Evolutionary conservation across 2,797 vertebrate species (phyloP), one percentile per base, ranked within the genome.

Genomic region (Melanotaenia pygmaea): DNA sequence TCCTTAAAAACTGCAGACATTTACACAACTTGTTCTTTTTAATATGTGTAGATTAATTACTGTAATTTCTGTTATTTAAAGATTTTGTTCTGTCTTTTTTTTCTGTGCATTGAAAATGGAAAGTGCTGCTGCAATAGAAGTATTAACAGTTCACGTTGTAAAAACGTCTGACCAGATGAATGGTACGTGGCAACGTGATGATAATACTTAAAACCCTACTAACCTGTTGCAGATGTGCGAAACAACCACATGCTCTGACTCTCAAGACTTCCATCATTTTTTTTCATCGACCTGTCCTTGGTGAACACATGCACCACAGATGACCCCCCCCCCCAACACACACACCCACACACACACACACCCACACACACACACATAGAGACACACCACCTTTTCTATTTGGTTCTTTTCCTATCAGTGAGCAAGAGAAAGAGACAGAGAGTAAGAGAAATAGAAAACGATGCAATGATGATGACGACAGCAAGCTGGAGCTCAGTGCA

Each of bases 401-500:
- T 84, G 81, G 56, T 86, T 91, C 16, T 32, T 53, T 38, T 54
- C 59, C 67, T 64, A 43, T 76, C 67, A 56, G 70, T 56, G 67
- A 76, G 78, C 66, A 68, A 7, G 63, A 82, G 56, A 72, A 92
- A 92, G 90, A 85, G 83, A 92, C 77, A 83, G 87, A 87, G 79
- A 91, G 71, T 90, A 77, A 84, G 83, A 91, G 82, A 85, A 89
- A 89, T 77, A 91, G 70, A 91, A 77, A 85, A 85, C 65, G 65
- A 81, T 72, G 70, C 54, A 64, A 77, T 71, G 86, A 81, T 58
- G 82, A 81, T 86, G 83, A 91, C 65, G 66, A 92, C 93, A 94
- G 95, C 92, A 93, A 91, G 94, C 95, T 94, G 90, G 94, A 96
- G 95, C 96, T 95, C 94, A 94, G 86, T 92, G 94, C 95, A 96